phyloP scores from a whole-genome alignment of 1,140 invertebrate genomes.

The Lordiphosa stackelbergi region DNA sequence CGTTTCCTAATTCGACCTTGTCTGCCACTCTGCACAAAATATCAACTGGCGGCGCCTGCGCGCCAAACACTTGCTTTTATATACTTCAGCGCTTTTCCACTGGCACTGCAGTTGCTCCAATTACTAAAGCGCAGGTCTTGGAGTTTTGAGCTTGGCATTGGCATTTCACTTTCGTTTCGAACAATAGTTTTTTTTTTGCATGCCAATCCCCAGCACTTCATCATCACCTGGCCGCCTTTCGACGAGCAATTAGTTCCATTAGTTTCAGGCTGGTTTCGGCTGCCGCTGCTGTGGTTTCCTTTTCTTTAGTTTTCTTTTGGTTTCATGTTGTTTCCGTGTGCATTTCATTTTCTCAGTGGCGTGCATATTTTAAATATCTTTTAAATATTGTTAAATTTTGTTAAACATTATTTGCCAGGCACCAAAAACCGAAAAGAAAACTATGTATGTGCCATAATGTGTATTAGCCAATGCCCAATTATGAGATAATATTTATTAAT shows the following conservation, averaged over 20 bases:
- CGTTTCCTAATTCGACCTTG: conserved; percentile 17
- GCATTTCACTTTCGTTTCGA: conserved; percentile 62
- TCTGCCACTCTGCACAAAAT: conserved; percentile 15
- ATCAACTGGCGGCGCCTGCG: conserved; percentile 63
- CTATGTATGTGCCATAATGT: conserved; percentile 23
- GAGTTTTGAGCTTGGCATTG: conserved; percentile 63
- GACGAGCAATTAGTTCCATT: conserved; percentile 70
- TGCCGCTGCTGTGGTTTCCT: conserved; percentile 31
- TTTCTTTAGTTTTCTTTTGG: conserved; percentile 28
- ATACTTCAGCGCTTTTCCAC: conserved; percentile 38
- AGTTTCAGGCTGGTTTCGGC: conserved; percentile 52
- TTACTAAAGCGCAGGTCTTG: conserved; percentile 39
- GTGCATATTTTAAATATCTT: conserved; percentile 37
- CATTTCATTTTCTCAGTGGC: conserved; percentile 43
- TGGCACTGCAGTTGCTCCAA: conserved; percentile 54
- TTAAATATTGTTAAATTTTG: conserved; percentile 47
- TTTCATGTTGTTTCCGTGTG: conserved; percentile 55
- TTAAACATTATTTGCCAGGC: conserved; percentile 48
- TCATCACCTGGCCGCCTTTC: conserved; percentile 55
- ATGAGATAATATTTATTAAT: conserved; percentile 73
- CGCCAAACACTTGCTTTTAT: conserved; percentile 68
- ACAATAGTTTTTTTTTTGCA: conserved; percentile 37
- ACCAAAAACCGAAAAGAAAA: conserved; percentile 16
- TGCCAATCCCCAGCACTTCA: background rate
- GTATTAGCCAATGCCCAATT: conserved; percentile 45